These are phyloP conservation scores for Neogale vison DNA, from an alignment of 2,113 vertebrate species.

Conservation along the genomic window DNA sequence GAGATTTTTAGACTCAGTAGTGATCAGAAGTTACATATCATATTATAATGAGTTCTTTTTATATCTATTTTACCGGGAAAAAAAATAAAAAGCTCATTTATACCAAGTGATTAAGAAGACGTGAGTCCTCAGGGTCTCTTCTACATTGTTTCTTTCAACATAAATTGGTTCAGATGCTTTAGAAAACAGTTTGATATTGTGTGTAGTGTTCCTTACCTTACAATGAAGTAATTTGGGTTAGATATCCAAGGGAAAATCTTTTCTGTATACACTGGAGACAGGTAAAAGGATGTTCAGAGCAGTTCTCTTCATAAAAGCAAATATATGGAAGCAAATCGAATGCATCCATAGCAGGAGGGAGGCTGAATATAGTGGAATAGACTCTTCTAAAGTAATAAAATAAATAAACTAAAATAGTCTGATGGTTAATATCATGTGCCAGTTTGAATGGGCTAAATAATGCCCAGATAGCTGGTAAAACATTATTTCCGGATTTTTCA, in stretches of 20 bases:
- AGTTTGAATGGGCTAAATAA: background rate
- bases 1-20: background rate
- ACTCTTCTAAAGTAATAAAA: background rate
- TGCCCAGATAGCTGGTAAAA: background rate
- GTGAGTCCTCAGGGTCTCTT: conserved; percentile 15
- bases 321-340: background rate
- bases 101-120: conserved; percentile 42
- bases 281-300: background rate
- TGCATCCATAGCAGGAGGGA: background rate
- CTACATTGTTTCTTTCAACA: conserved; percentile 18
- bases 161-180: conserved; percentile 48
- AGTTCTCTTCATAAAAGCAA: background rate
- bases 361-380: background rate
- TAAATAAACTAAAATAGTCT: background rate
- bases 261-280: background rate
- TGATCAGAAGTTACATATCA: conserved; percentile 42
- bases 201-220: background rate
- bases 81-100: conserved; percentile 44
- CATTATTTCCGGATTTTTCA: background rate
- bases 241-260: background rate
- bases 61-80: conserved; percentile 1
- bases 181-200: conserved; percentile 19
- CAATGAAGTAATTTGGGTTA: conserved; percentile 1
- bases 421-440: background rate
- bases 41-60: conserved; percentile 29